Percentiles rank a stretch among this genome's conserved stretches.
Conservation (phyloP, 2,113 vertebrate genomes). For the Dicrurus megarhynchus region DNA sequence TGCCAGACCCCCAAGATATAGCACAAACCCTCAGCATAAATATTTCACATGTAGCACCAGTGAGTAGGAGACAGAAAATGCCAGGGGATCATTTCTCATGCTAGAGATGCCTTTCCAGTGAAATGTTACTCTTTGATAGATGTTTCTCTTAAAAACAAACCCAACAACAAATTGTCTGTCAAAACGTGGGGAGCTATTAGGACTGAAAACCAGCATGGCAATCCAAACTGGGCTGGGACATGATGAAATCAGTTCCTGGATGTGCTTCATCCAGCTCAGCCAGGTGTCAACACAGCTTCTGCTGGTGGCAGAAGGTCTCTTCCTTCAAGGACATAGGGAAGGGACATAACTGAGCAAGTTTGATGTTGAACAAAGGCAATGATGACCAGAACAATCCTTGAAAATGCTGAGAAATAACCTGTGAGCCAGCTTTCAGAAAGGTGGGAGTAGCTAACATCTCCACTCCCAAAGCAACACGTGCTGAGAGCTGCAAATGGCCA, state of each 20-base stretch:
- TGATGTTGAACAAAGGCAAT: background rate
- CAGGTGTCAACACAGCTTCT: background rate
- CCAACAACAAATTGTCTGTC: background rate
- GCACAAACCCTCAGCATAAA: background rate
- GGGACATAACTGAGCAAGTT: background rate
- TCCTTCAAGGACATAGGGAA: background rate
- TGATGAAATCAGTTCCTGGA: background rate
- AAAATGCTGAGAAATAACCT: background rate
- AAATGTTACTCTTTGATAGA: background rate
- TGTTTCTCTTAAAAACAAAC: background rate
- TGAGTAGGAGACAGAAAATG: background rate
- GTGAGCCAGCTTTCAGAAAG: background rate
- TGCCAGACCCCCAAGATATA: background rate
- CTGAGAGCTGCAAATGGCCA: background rate
- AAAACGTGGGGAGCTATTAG: background rate
- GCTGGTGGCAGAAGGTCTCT: background rate
- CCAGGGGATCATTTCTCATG: background rate
- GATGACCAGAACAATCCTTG: background rate
- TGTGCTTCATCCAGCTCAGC: background rate
- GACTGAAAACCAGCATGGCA: background rate
- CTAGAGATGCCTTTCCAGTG: background rate
- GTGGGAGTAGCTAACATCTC: background rate
- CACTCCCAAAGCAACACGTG: accelerated
- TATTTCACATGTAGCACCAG: background rate
- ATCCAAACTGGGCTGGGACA: background rate